Evolutionary conservation across 2,888 invertebrate species (phyloP).

Genomic region (Drosophila paranaensis): DNA sequence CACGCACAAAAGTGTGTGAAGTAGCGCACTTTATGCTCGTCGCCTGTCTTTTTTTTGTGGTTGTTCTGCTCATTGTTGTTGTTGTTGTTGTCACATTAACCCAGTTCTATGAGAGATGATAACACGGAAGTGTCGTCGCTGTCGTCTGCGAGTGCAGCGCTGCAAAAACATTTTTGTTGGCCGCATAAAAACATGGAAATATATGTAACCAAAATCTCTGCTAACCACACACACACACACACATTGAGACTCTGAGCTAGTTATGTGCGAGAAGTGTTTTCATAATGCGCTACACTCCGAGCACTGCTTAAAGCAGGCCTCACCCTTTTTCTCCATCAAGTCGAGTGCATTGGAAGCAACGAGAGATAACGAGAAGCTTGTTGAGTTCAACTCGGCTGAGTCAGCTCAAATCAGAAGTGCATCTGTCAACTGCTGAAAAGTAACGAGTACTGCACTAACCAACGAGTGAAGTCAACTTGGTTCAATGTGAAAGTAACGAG

Average conservation of each 20-base stretch:
- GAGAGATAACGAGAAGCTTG: background rate
- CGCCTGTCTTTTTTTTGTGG: conserved; percentile 10
- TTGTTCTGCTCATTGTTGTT: conserved; percentile 1
- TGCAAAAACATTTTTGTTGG: conserved; percentile 60
- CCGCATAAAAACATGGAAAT: conserved; percentile 68
- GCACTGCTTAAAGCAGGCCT: conserved; percentile 11
- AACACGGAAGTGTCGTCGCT: conserved; percentile 71
- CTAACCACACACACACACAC: conserved; percentile 28
- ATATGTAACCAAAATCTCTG: conserved; percentile 48
- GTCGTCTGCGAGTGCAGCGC: conserved; percentile 44
- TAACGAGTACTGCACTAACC: background rate
- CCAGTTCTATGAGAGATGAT: conserved; percentile 62
- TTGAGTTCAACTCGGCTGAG: no score
- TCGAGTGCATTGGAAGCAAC: no score
- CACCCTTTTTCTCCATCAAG: background rate
- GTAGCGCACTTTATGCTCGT: conserved; percentile 18
- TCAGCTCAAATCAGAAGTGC: no score
- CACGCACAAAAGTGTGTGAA: conserved; percentile 35
- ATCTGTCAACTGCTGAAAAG: background rate
- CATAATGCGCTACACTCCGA: conserved; percentile 30
- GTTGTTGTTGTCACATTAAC: conserved; percentile 68
- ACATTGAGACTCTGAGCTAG: conserved; percentile 9
- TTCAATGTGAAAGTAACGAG: no score
- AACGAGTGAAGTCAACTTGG: background rate
- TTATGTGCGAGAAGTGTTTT: conserved; percentile 31